These are phyloP conservation scores for Plumapathes pennacea DNA, from an alignment of 92 coral and sea anemone genomes.

Conservation along the genomic window DNA sequence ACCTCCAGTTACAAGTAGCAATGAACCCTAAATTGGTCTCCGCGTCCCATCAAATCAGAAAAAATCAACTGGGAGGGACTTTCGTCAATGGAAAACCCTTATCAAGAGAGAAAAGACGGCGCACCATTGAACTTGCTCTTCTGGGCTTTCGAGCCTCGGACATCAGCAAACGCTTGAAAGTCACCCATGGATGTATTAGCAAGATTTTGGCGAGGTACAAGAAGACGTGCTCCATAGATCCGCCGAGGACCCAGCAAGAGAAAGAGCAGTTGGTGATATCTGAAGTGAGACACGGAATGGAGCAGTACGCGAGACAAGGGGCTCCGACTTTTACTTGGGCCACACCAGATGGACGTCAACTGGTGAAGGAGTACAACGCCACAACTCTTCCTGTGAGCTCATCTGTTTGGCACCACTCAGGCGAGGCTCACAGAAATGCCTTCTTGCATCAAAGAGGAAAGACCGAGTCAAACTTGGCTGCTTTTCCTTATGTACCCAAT, in stretches of 20 bases:
- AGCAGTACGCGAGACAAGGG: slow-evolving; percentile 13
- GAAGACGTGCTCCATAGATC: slow-evolving; percentile 75
- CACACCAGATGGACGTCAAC: slow-evolving; percentile 19
- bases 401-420: too few relatives aligned
- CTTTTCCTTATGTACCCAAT: too few relatives aligned
- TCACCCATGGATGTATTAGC: slow-evolving; percentile 84
- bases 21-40: too few relatives aligned
- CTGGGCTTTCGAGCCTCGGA: slow-evolving; percentile 89
- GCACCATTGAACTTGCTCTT: slow-evolving; percentile 55
- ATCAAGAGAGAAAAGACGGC: slow-evolving; percentile 58
- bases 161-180: slow-evolving; percentile 73
- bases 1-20: too few relatives aligned
- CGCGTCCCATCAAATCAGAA: too few relatives aligned
- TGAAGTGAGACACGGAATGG: slow-evolving; percentile 15
- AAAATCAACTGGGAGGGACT: slow-evolving; percentile 79
- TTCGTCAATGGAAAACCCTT: slow-evolving; percentile 84
- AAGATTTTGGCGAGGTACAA: slow-evolving; percentile 73
- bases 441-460: too few relatives aligned
- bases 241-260: slow-evolving; percentile 49
- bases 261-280: slow-evolving; percentile 38
- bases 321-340: slow-evolving; percentile 39
- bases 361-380: slow-evolving; percentile 8
- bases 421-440: too few relatives aligned
- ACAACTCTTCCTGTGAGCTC: slow-evolving; percentile 37
- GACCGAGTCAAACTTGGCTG: too few relatives aligned